Base-by-base conservation (phyloP, 1,140 invertebrate species). In the Cotesia chilonis region DNA sequence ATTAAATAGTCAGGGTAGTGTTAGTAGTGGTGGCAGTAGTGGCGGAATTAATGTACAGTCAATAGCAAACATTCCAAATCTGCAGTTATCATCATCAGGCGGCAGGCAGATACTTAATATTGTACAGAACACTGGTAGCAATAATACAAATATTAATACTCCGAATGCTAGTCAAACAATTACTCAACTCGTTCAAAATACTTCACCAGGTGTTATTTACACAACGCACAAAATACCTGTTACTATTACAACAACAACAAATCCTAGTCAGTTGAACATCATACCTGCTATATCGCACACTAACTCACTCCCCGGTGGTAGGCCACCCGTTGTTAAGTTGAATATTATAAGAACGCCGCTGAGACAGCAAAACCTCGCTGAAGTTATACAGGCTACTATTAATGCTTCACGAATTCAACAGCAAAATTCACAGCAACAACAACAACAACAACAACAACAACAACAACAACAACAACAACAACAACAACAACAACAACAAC, bases 211-310 rank as follows among this genome's bases (percentile, higher is more conserved):
- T 7, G 86, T 84, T 5, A 85, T 87, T 2, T 87, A 87, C 47
- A 87, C 87, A 68, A 84, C 86, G 79, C 85, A 86, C 79, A 87
- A 87, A 64, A 82, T 86, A 35, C 84, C 83, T 1, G 85, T 85
- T 0, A 85, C 85, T 36, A 80, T 86, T 77, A 80, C 84, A 12
- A 82, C 83, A 1, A 84, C 41, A 47, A 10, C 80, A 0, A 87
- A 83, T 74, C 80, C 84, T 0, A 85, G 79, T 28, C 85, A 85
- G 47, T 37, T 86, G 10, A 87, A 85, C 59, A 82, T 86, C 36
- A 81, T 86, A 61, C 83, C 85, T 0, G 76, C 85, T 1, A 83
- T 84, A 72, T 80, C 85, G 10, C 82, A 85, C 14, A 78, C 81
- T 0, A 86, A 85, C 64, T 84, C 84, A 0, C 55, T 81, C 14